phyloP scores from a whole-genome alignment of 2,797 vertebrate genomes.

The Eidolon dupreanum region DNA sequence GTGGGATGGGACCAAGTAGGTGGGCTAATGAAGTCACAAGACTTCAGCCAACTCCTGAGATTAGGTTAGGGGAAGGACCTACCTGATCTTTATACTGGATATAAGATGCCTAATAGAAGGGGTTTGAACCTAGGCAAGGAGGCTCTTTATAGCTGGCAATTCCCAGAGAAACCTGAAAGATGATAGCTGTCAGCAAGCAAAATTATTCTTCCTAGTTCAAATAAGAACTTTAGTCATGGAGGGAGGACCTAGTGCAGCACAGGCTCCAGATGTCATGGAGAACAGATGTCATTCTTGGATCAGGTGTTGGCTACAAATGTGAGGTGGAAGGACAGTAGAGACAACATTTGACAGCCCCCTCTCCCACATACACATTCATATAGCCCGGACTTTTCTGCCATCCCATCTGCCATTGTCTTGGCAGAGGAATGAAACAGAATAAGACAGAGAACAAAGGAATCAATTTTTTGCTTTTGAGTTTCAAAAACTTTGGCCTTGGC shows the following conservation, averaged over 20 bases:
- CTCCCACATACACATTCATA: not conserved
- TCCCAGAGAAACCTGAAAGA: not conserved
- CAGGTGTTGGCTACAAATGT: not conserved
- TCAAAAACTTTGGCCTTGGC: conserved; percentile 9
- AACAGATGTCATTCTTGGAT: not conserved
- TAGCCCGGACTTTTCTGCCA: not conserved
- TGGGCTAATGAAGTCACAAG: not conserved
- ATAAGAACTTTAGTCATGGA: not conserved
- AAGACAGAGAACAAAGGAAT: not conserved
- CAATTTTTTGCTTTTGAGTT: not conserved
- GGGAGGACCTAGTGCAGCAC: not conserved
- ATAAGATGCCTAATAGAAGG: not conserved
- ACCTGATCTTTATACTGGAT: not conserved
- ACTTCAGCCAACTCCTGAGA: not conserved
- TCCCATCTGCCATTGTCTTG: not conserved
- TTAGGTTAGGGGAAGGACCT: not conserved
- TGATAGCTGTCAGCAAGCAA: not conserved
- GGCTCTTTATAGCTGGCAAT: not conserved
- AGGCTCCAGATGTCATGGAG: not conserved
- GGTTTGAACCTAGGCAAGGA: not conserved
- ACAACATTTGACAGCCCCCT: not conserved
- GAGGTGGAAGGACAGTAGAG: not conserved
- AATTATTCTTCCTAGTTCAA: not conserved
- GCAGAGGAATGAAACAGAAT: not conserved
- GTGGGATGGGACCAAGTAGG: not conserved